Conservation (phyloP, 2,888 invertebrate genomes). For the Tortrix viridana region DNA sequence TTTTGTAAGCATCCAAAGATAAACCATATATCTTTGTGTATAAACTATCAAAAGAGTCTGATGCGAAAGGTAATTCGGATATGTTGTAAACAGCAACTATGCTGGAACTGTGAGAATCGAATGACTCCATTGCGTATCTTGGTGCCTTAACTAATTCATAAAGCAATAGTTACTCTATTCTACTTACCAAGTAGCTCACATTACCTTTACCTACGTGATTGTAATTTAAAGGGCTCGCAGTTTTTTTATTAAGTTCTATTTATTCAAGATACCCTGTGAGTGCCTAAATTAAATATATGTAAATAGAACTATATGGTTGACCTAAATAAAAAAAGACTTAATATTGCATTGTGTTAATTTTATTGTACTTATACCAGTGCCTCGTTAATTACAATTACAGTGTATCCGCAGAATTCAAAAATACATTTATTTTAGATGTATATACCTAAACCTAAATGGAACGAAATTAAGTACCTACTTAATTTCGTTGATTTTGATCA, state of each 20-base stretch:
- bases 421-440: too few species aligned
- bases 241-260: conserved; percentile 55
- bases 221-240: conserved; percentile 24
- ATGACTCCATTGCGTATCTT: too few species aligned
- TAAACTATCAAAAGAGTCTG: conserved; percentile 1
- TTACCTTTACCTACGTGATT: not conserved
- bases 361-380: too few species aligned
- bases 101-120: too few species aligned
- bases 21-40: not conserved
- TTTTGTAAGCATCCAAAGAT: conserved; percentile 11
- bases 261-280: conserved; percentile 57
- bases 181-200: too few species aligned
- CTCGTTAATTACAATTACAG: too few species aligned
- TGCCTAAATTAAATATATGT: conserved; percentile 18
- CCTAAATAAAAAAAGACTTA: conserved; percentile 2
- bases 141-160: too few species aligned
- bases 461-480: too few species aligned
- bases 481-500: too few species aligned
- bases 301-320: conserved; percentile 11
- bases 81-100: not conserved
- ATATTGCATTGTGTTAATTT: conserved; percentile 1
- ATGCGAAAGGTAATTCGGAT: not conserved
- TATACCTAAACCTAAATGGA: too few species aligned
- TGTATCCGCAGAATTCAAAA: too few species aligned
- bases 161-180: too few species aligned